These are phyloP conservation scores for Silurus glanis DNA, from an alignment of 2,113 vertebrate genomes.

Conservation along the genomic window DNA sequence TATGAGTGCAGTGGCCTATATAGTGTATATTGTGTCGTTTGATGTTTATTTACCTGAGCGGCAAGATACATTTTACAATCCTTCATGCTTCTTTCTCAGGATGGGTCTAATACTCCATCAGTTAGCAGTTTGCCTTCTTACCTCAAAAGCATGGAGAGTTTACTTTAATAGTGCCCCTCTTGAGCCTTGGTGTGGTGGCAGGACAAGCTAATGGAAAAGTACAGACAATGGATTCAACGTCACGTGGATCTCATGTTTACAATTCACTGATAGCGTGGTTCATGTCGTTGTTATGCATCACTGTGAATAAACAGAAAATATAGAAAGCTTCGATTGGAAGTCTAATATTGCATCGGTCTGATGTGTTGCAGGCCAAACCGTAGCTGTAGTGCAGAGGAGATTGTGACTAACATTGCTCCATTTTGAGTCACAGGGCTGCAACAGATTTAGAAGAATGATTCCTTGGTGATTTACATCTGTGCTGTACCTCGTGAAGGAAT, in stretches of 20 bases:
- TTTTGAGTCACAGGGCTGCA: neutral
- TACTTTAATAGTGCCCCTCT: neutral
- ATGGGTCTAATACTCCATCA: neutral
- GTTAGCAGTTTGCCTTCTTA: neutral
- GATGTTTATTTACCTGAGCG: neutral
- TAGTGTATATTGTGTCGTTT: neutral
- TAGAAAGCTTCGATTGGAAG: neutral
- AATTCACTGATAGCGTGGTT: neutral
- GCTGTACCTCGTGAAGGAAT: neutral
- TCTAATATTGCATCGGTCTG: neutral
- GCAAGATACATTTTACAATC: neutral
- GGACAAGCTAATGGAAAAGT: neutral
- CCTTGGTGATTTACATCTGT: neutral
- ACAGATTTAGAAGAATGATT: neutral
- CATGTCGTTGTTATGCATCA: neutral
- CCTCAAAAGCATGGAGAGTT: neutral
- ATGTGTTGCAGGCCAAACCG: neutral
- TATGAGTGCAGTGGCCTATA: neutral
- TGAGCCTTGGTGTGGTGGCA: neutral
- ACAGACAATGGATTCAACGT: neutral
- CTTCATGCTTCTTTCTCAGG: neutral
- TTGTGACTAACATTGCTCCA: neutral
- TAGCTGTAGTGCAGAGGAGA: neutral
- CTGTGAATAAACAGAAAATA: neutral
- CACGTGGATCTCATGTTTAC: neutral